Evolutionary conservation across 2,797 vertebrate genomes (phyloP).

Genomic region (Micrastur ruficollis): DNA sequence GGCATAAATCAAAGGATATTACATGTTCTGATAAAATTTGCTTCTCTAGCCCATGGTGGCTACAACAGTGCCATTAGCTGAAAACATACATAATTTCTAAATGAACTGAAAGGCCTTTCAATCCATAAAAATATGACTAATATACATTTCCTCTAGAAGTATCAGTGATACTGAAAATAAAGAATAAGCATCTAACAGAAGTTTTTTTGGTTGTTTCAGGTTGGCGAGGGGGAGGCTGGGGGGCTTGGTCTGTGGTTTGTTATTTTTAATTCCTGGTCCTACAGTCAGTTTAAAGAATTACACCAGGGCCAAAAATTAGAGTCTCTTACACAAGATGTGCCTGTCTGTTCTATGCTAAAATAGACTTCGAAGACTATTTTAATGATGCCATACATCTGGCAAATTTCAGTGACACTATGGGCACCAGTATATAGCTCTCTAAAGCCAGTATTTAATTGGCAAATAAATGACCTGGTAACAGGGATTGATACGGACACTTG

Average conservation of each 20-base stretch:
- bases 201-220: fast-evolving
- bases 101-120: background rate
- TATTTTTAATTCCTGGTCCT: background rate
- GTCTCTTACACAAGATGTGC: background rate
- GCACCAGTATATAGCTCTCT: background rate
- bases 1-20: background rate
- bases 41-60: background rate
- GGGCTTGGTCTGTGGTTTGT: background rate
- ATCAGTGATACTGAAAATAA: background rate
- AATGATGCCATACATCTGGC: background rate
- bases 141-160: background rate
- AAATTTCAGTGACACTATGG: background rate
- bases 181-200: background rate
- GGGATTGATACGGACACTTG: background rate
- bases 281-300: background rate
- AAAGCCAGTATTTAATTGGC: background rate
- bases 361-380: background rate
- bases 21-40: background rate
- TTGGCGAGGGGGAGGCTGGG: fast-evolving
- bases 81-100: background rate
- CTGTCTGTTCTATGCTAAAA: background rate
- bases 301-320: background rate
- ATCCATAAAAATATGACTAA: background rate
- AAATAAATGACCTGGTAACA: background rate
- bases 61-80: background rate